phyloP scores from a whole-genome alignment of 1,140 invertebrate species.

The Pinna nobilis region DNA sequence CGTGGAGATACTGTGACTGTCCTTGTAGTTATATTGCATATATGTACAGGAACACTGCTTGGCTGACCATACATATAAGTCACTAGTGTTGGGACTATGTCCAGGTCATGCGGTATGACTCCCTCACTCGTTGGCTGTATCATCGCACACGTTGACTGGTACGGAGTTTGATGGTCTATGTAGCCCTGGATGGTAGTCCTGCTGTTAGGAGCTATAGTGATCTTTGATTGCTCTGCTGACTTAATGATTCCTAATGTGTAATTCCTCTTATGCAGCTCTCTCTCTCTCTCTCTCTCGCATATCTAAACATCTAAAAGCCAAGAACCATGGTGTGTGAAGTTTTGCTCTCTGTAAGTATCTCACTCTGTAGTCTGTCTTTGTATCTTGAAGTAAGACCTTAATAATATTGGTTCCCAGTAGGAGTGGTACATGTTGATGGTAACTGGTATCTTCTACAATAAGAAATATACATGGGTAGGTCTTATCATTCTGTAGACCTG shows the following conservation, averaged over 20 bases:
- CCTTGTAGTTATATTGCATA: conserved; percentile 10
- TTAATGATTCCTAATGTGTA: conserved; percentile 34
- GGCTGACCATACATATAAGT: not conserved
- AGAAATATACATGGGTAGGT: not conserved
- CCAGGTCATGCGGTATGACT: conserved; percentile 4
- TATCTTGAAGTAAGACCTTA: not conserved
- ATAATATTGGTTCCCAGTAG: conserved; percentile 31
- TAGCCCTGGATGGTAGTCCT: not conserved
- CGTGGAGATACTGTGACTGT: not conserved
- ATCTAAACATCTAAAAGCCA: conserved; percentile 21
- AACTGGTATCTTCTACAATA: not conserved
- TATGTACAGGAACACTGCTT: not conserved
- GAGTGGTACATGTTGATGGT: conserved; percentile 11
- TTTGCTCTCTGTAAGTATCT: conserved; percentile 21
- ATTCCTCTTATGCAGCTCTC: not conserved
- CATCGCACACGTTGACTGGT: not conserved
- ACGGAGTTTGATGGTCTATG: not conserved
- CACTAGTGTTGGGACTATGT: conserved; percentile 3
- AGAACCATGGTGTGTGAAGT: conserved; percentile 29
- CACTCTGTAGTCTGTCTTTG: not conserved
- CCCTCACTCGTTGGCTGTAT: not conserved
- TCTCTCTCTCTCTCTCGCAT: conserved; percentile 22
- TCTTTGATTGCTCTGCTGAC: conserved; percentile 10
- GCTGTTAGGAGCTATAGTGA: not conserved
- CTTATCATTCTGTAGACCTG: not conserved